phyloP scores from a whole-genome alignment of 2,888 invertebrate species.

The Lycocerus yunnanus region DNA sequence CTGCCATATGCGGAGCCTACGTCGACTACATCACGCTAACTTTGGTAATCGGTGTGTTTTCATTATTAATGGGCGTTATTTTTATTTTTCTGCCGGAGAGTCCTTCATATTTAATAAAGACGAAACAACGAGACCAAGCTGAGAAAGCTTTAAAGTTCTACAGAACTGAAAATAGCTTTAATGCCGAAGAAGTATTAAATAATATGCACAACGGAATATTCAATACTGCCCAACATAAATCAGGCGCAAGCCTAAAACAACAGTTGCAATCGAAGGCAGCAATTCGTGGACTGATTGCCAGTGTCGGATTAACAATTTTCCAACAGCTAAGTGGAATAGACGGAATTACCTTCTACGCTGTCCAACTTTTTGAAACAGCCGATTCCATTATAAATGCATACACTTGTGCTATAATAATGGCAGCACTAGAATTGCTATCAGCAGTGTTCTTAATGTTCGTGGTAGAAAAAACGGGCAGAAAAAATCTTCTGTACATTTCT shows the following conservation, averaged over 20 bases:
- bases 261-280: constrained; percentile 63
- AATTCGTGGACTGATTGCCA: constrained; percentile 71
- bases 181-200: constrained; percentile 63
- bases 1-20: constrained; percentile 71
- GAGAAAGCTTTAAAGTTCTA: constrained; percentile 67
- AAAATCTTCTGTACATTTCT: constrained; percentile 52
- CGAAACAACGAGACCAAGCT: constrained; percentile 61
- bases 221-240: constrained; percentile 40
- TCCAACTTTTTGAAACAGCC: constrained; percentile 70
- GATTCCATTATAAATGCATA: constrained; percentile 66
- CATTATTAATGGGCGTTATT: constrained; percentile 65
- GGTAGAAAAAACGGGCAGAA: constrained; percentile 77
- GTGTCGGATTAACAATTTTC: constrained; percentile 77
- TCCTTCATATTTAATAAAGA: constrained; percentile 68
- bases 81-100: constrained; percentile 74
- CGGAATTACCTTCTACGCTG: constrained; percentile 78
- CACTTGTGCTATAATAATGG: constrained; percentile 74
- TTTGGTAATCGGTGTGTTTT: constrained; percentile 65
- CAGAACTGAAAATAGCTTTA: constrained; percentile 64
- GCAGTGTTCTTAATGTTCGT: constrained; percentile 69
- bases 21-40: constrained; percentile 70
- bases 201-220: constrained; percentile 59
- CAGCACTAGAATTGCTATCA: constrained; percentile 74
- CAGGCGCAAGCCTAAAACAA: constrained; percentile 57
- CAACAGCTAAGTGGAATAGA: constrained; percentile 80